Evolutionary conservation across 2,113 vertebrate species (phyloP), one percentile per base, ranked within the genome.

Genomic region (Spea bombifrons): DNA sequence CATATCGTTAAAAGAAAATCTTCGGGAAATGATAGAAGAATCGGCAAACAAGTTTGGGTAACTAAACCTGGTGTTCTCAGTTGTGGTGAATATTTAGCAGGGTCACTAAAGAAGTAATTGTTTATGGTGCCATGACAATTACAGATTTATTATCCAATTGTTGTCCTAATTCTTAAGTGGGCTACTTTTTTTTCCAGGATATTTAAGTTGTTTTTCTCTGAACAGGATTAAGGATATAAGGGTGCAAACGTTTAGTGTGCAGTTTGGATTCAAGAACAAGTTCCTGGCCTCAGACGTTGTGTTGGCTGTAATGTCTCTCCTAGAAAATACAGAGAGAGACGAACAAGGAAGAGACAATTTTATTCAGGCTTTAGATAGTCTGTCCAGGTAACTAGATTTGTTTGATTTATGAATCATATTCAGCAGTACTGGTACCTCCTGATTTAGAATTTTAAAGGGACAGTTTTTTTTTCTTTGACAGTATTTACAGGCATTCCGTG

Each of bases 41-140:
- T 97, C 96, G 43, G 95, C 96, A 10, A 97, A 90, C 83, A 99
- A 99, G 85, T 99, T 96, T 83, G 96, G 97, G 97, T 99, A 91
- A 73, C 3, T 87, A 68, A 7, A 4, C 3, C 0, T 3, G 71
- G 63, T 78, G 61, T 8, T 76, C 2, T 45, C 8, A 6, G 5
- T 46, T 52, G 44, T 47, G 30, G 30, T 30, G 30, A 30, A 30
- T 30, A 30, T 30, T 30, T 30, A 30, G 30, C 30, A 30, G 30
- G 30, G 30, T 30, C 30, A 30, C 30, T 30, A 30, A 30, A 30
- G 30, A 30, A 30, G 30, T 30, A 30, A 30, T 30, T 30, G 1
- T 1, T 30, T 30, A 30, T n/a, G n/a, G n/a, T n/a, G n/a, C n/a
- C n/a, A 30, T 30, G 30, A n/a, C n/a, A n/a, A n/a, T n/a, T 30